Evolutionary conservation across 2,113 vertebrate genomes (phyloP).

Genomic region (Origma solitaria): DNA sequence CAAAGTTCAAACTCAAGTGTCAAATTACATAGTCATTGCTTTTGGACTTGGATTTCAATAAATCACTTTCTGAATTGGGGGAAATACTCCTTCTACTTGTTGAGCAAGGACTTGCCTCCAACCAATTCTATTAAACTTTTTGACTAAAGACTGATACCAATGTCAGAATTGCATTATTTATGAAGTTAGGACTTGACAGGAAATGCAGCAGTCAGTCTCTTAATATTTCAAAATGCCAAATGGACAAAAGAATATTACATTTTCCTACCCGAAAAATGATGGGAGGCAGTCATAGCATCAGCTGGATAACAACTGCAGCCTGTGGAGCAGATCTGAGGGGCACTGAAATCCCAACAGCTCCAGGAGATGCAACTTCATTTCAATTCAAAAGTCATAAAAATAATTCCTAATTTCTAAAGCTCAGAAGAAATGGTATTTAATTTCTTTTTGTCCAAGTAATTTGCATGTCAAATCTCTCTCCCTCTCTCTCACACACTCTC

Average conservation of each 20-base stretch:
- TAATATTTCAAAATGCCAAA: background rate
- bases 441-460: constrained; percentile 35
- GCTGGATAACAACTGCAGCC: background rate
- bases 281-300: background rate
- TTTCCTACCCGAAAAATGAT: background rate
- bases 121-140: background rate
- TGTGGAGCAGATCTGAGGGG: background rate
- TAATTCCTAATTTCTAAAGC: constrained; percentile 1
- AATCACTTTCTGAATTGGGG: background rate
- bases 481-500: background rate
- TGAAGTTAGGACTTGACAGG: background rate
- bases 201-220: background rate
- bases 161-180: background rate
- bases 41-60: background rate
- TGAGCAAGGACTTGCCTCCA: background rate
- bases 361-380: background rate
- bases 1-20: background rate
- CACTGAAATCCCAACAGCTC: background rate
- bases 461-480: constrained; percentile 46
- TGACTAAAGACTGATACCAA: background rate
- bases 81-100: background rate
- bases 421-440: constrained; percentile 23
- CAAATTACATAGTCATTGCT: background rate
- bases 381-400: constrained; percentile 38
- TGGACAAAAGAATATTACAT: background rate